These are phyloP conservation scores for Harmothoe impar DNA, from an alignment of 2,888 invertebrate genomes.

Conservation along the genomic window DNA sequence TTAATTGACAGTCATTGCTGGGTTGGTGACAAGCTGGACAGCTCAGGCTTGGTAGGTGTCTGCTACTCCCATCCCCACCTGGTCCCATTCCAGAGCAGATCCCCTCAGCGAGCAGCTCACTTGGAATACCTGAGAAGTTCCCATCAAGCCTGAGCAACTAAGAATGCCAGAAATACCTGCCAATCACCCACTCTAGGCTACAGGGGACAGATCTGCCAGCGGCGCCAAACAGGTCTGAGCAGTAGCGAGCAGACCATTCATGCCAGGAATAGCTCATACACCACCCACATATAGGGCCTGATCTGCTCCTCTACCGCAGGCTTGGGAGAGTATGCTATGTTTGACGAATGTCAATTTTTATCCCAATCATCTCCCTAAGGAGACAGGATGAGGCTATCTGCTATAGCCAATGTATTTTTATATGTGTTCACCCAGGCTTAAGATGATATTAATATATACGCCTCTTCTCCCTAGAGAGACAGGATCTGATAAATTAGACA, in stretches of 20 bases:
- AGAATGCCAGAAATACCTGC: not conserved
- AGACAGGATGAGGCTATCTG: too few species aligned
- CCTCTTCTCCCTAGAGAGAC: too few species aligned
- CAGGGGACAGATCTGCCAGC: not conserved
- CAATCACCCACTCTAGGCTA: not conserved
- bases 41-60: not conserved
- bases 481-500: not conserved
- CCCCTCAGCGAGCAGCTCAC: not conserved
- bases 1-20: conserved; percentile 33
- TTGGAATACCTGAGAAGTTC: not conserved
- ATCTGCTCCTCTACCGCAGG: too few species aligned
- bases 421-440: too few species aligned
- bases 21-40: conserved; percentile 43
- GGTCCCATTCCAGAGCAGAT: not conserved
- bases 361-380: too few species aligned
- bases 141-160: not conserved
- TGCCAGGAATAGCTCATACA: too few species aligned
- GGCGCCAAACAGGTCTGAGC: not conserved
- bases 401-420: too few species aligned
- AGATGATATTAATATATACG: too few species aligned
- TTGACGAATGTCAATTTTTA: too few species aligned
- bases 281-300: too few species aligned
- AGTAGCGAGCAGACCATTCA: not conserved
- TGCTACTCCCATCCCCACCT: not conserved
- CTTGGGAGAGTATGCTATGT: too few species aligned